Evolutionary conservation across 2,113 vertebrate genomes (phyloP).

Genomic region (Bolborhynchus lineola): DNA sequence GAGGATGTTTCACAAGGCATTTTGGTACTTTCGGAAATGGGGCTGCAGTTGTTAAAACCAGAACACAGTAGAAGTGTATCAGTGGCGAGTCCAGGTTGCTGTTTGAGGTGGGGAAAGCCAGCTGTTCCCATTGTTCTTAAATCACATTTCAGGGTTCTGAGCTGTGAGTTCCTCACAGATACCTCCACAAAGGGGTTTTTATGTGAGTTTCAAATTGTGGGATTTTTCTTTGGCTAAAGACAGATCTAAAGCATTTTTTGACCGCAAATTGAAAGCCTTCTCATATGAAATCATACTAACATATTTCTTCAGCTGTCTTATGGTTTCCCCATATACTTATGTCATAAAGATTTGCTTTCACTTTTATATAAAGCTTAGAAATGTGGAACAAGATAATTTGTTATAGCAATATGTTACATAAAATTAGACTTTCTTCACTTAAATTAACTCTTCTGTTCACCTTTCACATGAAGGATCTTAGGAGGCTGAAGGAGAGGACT

Average conservation of each 20-base stretch:
- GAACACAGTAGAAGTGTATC: accelerated
- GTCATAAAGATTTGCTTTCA: background rate
- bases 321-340: background rate
- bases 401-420: background rate
- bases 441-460: background rate
- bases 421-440: background rate
- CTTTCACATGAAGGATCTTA: background rate
- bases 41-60: background rate
- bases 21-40: background rate
- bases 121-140: accelerated
- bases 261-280: background rate
- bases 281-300: background rate
- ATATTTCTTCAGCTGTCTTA: background rate
- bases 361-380: background rate
- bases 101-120: background rate
- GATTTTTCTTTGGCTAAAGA: background rate
- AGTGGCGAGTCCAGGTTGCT: background rate
- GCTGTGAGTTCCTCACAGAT: background rate
- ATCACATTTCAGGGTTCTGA: background rate
- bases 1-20: background rate
- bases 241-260: background rate
- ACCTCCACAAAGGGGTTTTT: background rate
- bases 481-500: background rate
- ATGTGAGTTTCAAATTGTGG: background rate
- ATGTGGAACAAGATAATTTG: background rate